Conservation (phyloP, 23 tunicate genomes). For the Oikopleura dioica region DNA sequence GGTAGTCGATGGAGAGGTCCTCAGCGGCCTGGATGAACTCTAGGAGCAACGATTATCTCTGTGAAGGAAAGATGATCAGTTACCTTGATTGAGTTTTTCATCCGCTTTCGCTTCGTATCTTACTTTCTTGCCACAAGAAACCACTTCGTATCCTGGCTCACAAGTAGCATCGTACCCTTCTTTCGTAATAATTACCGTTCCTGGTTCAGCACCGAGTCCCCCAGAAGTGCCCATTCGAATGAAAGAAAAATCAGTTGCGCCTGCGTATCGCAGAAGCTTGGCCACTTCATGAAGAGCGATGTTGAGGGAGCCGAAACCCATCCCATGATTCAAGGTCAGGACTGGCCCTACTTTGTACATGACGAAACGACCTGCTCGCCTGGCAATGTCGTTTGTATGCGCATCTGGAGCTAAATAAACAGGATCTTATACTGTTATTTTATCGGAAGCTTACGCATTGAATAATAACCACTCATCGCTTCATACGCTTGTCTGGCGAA, state of each 20-base stretch:
- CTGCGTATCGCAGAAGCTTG: conserved; percentile 37
- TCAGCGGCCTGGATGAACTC: conserved; percentile 17
- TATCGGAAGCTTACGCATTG: too few relatives aligned
- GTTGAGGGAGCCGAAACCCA: conserved; percentile 44
- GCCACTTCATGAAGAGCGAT: conserved; percentile 51
- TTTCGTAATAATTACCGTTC: conserved; percentile 54
- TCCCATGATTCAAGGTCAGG: conserved; percentile 68
- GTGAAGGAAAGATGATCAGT: too few relatives aligned
- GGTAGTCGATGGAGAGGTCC: conserved; percentile 15
- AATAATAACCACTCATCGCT: too few relatives aligned
- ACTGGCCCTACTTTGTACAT: conserved; percentile 69
- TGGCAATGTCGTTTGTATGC: conserved; percentile 27
- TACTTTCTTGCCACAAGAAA: conserved; percentile 34
- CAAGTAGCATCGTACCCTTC: conserved; percentile 31
- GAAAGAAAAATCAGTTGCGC: conserved; percentile 33
- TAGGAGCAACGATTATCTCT: too few relatives aligned
- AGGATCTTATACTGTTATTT: too few relatives aligned
- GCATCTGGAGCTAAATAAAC: too few relatives aligned
- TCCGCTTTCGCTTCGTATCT: conserved; percentile 17
- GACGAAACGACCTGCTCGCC: conserved; percentile 36
- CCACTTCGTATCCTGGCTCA: conserved; percentile 23
- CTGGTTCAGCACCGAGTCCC: conserved; percentile 59
- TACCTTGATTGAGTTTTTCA: too few relatives aligned
- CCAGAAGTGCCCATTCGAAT: conserved; percentile 73
- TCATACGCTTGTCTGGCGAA: conserved; percentile 43